Evolutionary conservation across 2,113 vertebrate species (phyloP).

Genomic region (Heliornis fulica): DNA sequence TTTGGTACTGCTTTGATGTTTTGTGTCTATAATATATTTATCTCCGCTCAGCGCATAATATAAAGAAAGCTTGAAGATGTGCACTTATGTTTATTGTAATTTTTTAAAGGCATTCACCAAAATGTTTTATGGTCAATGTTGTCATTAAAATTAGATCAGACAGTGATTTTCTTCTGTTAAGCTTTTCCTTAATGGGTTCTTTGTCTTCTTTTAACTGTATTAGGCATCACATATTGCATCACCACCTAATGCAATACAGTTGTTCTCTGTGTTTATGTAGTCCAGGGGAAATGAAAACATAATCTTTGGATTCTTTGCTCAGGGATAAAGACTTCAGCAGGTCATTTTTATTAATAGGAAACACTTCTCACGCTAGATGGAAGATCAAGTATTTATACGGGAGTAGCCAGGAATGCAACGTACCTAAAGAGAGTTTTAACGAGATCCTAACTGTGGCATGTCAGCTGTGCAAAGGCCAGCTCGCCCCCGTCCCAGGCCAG

Average conservation of each 20-base stretch:
- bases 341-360: not conserved
- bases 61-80: not conserved
- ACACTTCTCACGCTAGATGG: not conserved
- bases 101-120: not conserved
- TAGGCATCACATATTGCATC: slow-evolving; percentile 26
- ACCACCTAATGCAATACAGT: slow-evolving; percentile 2
- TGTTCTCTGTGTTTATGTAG: not conserved
- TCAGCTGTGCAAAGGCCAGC: not conserved
- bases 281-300: not conserved
- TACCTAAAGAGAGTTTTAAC: not conserved
- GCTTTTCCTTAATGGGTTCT: slow-evolving; percentile 50
- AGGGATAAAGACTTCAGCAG: not conserved
- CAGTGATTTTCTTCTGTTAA: slow-evolving; percentile 32
- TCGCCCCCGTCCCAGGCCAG: not conserved
- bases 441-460: accelerated
- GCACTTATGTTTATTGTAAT: not conserved
- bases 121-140: not conserved
- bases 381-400: not conserved
- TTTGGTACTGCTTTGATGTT: slow-evolving; percentile 27
- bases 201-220: slow-evolving; percentile 26
- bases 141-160: slow-evolving; percentile 45
- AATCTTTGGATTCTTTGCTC: not conserved
- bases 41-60: not conserved
- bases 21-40: slow-evolving; percentile 3
- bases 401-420: not conserved